phyloP scores from a whole-genome alignment of 1,140 invertebrate genomes.

The Lepidurus arcticus region DNA sequence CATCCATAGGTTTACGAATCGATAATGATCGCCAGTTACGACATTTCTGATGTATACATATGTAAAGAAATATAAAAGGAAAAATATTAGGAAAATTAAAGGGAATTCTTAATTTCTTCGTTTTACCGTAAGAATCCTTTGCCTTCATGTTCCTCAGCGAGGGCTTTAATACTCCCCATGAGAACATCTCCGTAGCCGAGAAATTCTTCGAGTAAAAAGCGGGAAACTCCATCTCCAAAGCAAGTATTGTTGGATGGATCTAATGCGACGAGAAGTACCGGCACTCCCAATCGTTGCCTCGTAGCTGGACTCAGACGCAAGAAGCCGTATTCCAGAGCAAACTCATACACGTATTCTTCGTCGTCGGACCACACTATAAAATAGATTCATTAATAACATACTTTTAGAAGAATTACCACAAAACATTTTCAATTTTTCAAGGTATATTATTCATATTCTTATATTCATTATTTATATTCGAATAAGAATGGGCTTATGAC shows the following conservation, averaged over 20 bases:
- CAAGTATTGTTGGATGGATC: constrained; percentile 83
- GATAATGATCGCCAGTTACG: constrained; percentile 95
- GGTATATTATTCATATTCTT: too few species aligned
- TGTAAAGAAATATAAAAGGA: not conserved
- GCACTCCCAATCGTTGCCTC: constrained; percentile 77
- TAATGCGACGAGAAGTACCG: constrained; percentile 83
- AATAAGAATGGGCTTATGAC: too few species aligned
- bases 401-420: too few species aligned
- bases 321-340: constrained; percentile 95
- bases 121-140: constrained; percentile 80
- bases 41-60: constrained; percentile 65
- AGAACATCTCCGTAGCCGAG: constrained; percentile 94
- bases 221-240: constrained; percentile 86
- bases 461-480: too few species aligned
- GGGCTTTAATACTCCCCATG: constrained; percentile 89
- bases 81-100: not conserved
- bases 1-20: constrained; percentile 96
- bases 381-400: constrained; percentile 27
- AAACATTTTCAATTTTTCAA: too few species aligned
- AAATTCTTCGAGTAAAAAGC: constrained; percentile 84
- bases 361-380: constrained; percentile 61
- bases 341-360: constrained; percentile 95
- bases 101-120: not conserved
- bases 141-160: constrained; percentile 93
- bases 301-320: constrained; percentile 79